phyloP scores from a whole-genome alignment of 2,113 vertebrate species.

The Psettodes erumei region DNA sequence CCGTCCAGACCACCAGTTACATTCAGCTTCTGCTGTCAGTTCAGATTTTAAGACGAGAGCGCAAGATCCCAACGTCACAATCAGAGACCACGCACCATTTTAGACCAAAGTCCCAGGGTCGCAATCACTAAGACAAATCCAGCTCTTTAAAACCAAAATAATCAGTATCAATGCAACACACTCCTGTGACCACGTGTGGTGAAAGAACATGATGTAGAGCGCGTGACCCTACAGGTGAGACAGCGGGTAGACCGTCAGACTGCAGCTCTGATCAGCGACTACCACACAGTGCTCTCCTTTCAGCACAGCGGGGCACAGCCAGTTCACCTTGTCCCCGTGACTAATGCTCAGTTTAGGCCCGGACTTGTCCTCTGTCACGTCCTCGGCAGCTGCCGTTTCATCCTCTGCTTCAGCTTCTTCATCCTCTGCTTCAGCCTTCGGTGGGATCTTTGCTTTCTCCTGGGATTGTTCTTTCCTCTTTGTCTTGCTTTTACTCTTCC shows the following conservation, averaged over 20 bases:
- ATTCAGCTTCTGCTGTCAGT: not conserved
- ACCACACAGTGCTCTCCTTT: conserved; percentile 87
- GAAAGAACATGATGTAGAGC: not conserved
- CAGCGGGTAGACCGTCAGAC: conserved; percentile 86
- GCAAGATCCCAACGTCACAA: not conserved
- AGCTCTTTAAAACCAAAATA: not conserved
- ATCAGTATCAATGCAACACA: not conserved
- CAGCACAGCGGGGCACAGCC: conserved; percentile 85
- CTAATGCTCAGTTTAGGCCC: conserved; percentile 86
- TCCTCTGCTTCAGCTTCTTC: conserved; percentile 39
- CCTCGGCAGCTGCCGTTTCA: conserved; percentile 35
- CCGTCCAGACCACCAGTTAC: not conserved
- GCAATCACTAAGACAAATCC: not conserved
- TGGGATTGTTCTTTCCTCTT: conserved; percentile 69
- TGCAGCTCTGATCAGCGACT: conserved; percentile 91
- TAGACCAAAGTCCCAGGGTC: not conserved
- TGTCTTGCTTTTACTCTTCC: conserved; percentile 78
- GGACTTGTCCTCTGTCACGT: conserved; percentile 31
- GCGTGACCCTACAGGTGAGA: conserved; percentile 47
- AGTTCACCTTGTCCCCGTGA: conserved; percentile 96
- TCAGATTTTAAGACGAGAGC: conserved; percentile 1
- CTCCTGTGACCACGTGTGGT: too few relatives aligned
- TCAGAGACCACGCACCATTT: not conserved
- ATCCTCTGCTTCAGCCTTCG: conserved; percentile 13
- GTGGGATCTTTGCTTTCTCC: conserved; percentile 14